A percentile compares a stretch with the other conserved stretches of the same genome.
Evolutionary conservation across 2,888 invertebrate species (phyloP).

Genomic region (Eubasilissa splendida): DNA sequence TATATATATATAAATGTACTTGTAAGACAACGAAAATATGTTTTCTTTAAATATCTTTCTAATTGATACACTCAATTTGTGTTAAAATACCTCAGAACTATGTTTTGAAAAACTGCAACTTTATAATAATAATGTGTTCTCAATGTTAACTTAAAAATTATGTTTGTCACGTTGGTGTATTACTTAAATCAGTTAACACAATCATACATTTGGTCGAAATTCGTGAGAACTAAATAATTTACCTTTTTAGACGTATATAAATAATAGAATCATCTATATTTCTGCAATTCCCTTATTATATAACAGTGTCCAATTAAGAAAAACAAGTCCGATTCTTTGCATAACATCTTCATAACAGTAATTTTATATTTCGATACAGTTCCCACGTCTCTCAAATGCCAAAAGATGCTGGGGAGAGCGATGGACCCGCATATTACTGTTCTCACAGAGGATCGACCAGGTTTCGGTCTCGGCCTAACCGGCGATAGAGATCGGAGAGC

Average conservation of each 20-base stretch:
- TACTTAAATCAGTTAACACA: too few species aligned
- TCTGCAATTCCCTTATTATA: not conserved
- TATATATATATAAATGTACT: too few species aligned
- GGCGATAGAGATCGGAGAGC: not conserved
- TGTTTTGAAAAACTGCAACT: too few species aligned
- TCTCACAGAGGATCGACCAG: not conserved
- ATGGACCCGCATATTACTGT: not conserved
- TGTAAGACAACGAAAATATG: too few species aligned
- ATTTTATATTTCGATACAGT: conserved; percentile 30
- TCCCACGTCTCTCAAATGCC: conserved; percentile 42
- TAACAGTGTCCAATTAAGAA: conserved; percentile 17
- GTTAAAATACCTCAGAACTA: too few species aligned
- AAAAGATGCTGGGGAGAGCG: conserved; percentile 13
- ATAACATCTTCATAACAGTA: conserved; percentile 29
- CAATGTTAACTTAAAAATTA: too few species aligned
- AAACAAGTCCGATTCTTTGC: conserved; percentile 21
- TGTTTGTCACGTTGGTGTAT: too few species aligned
- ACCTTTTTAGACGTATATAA: not conserved
- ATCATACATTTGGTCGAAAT: too few species aligned
- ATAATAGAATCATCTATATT: not conserved
- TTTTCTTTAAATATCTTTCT: too few species aligned
- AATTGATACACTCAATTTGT: too few species aligned
- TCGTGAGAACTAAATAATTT: not conserved
- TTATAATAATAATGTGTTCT: too few species aligned
- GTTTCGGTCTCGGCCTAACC: not conserved